A percentile compares a stretch with the other conserved stretches of the same genome.
These are phyloP conservation scores for Aspiorhynchus laticeps DNA, from an alignment of 2,113 vertebrate genomes.

Conservation along the genomic window DNA sequence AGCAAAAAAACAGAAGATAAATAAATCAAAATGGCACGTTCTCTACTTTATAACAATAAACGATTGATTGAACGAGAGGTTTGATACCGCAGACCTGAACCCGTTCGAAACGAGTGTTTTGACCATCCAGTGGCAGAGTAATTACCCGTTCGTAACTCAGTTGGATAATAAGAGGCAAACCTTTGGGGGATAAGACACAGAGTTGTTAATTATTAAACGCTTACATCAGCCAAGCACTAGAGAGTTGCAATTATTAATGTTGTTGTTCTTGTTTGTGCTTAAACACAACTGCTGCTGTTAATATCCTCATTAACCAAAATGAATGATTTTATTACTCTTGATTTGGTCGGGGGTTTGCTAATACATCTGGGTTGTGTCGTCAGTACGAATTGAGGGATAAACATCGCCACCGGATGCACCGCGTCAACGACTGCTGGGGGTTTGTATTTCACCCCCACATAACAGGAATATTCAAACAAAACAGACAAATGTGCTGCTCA, in stretches of 20 bases:
- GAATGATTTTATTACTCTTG: conserved; percentile 82
- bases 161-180: conserved; percentile 78
- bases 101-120: conserved; percentile 72
- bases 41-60: conserved; percentile 67
- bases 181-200: conserved; percentile 80
- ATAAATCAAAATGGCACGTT: conserved; percentile 75
- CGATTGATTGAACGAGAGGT: conserved; percentile 67
- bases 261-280: conserved; percentile 83
- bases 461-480: neutral
- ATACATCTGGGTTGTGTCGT: conserved; percentile 71
- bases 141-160: conserved; percentile 82
- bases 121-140: conserved; percentile 77
- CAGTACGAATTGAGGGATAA: conserved; percentile 67
- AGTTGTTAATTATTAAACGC: conserved; percentile 85
- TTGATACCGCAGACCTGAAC: conserved; percentile 63
- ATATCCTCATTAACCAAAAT: conserved; percentile 84
- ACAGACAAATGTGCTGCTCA: neutral
- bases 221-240: conserved; percentile 81
- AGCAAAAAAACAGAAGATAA: conserved; percentile 71
- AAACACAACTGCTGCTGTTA: conserved; percentile 82
- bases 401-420: conserved; percentile 36
- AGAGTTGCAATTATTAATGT: conserved; percentile 84
- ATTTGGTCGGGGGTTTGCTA: conserved; percentile 80
- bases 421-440: conserved; percentile 7
- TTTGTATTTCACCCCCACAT: neutral